Evolutionary conservation across 2,888 invertebrate species (phyloP), one percentile per base, ranked within the genome.

Genomic region (Calameuta idolon): DNA sequence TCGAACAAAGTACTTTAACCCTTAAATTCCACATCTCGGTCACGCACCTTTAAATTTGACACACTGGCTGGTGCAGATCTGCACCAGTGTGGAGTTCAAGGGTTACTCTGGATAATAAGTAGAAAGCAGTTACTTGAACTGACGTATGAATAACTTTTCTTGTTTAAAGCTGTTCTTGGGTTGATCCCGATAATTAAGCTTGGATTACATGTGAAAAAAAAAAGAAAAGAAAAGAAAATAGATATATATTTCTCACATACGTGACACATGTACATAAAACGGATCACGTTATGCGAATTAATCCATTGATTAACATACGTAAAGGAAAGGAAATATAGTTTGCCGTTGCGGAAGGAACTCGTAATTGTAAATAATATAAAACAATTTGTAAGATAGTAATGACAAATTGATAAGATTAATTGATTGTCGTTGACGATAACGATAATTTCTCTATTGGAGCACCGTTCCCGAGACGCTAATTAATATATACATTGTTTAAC

Each of bases 221-320:
- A 77, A 34, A 1, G 33, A 33, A n/a, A n/a, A n/a, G n/a, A 76
- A 77, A 77, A 77, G 69, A 76, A 75, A 34, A 83, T 79, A 85
- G 81, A 86, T 84, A 84, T 81, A 85, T 88, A 88, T 88, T 87
- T 86, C 87, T 88, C 83, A 85, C 85, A 86, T 83, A 83, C 83
- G 84, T 83, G 85, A 88, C 85, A 87, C 84, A 85, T 89, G 87
- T 85, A 84, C 82, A 85, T 87, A 87, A 83, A 15, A 69, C 37
- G 37, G 71, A 73, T 69, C 73, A 78, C 78, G 77, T 77, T 77
- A 15, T 76, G 81, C 55, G 74, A 78, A 82, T 81, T 79, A 79
- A 82, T 71, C 33, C 71, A 76, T 9, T 55, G 9, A 55, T 79
- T 79, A 77, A 80, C 37, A 69, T 31, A 79, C 76, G 33, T n/a